A percentile compares a stretch with the other conserved stretches of the same genome.
These are phyloP conservation scores for Halictus rubicundus DNA, from an alignment of 1,140 invertebrate species.

Conservation along the genomic window DNA sequence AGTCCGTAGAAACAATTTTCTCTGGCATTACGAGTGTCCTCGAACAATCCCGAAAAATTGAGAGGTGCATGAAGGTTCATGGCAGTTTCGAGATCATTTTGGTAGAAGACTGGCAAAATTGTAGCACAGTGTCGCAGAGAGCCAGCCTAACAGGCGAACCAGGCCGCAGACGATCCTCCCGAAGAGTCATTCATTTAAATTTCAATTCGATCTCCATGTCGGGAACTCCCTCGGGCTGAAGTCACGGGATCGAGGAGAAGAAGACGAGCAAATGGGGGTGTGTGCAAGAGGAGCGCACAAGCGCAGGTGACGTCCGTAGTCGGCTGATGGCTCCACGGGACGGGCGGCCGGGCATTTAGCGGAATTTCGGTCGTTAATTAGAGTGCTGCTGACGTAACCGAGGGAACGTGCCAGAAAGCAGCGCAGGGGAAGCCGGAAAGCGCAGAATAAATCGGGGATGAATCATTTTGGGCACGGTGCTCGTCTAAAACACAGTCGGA, in stretches of 20 bases:
- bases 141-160: neutral
- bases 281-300: too few relatives aligned
- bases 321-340: neutral
- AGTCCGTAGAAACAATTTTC: too few relatives aligned
- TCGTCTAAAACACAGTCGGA: neutral
- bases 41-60: too few relatives aligned
- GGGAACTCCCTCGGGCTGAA: neutral
- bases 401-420: neutral
- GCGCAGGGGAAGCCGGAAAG: neutral
- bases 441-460: slow-evolving; percentile 16
- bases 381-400: neutral
- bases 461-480: slow-evolving; percentile 2
- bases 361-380: slow-evolving; percentile 25
- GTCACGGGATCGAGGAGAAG: neutral
- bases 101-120: neutral
- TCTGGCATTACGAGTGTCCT: too few relatives aligned
- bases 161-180: neutral
- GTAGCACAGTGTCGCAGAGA: neutral
- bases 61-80: too few relatives aligned
- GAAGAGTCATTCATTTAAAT: slow-evolving; percentile 27
- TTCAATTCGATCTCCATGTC: slow-evolving; percentile 30
- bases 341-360: neutral
- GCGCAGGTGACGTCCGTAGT: neutral
- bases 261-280: too few relatives aligned
- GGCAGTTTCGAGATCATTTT: too few relatives aligned